Percentiles rank a stretch among this genome's conserved stretches.
Evolutionary conservation across 2,888 invertebrate species (phyloP).

Genomic region (Tanypteryx hageni): DNA sequence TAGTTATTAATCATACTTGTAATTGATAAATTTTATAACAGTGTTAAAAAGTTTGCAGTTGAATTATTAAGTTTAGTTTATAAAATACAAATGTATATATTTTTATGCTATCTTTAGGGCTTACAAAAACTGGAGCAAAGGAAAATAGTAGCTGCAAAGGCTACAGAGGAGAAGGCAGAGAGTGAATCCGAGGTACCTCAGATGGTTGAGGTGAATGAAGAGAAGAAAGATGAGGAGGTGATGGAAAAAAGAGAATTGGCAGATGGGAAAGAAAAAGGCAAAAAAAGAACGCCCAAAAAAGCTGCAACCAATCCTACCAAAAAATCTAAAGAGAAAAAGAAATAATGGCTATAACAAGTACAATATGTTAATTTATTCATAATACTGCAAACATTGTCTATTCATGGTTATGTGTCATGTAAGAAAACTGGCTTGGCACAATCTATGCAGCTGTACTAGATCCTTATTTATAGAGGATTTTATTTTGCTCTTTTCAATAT

Average conservation of each 20-base stretch:
- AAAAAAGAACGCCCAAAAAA: background rate
- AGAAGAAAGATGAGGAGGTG: background rate
- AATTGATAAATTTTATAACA: too few relatives aligned
- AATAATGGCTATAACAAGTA: background rate
- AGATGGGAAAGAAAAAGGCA: background rate
- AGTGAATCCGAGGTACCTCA: background rate
- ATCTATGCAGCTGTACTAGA: too few relatives aligned
- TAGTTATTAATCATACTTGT: too few relatives aligned
- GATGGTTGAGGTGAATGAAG: background rate
- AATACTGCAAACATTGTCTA: too few relatives aligned
- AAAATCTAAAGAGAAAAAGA: background rate
- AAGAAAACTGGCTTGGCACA: too few relatives aligned
- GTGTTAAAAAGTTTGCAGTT: too few relatives aligned
- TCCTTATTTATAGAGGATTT: too few relatives aligned
- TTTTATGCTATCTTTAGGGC: background rate
- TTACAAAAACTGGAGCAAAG: slow-evolving; percentile 36
- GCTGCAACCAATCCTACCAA: background rate
- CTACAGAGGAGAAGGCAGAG: background rate
- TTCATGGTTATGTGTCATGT: too few relatives aligned
- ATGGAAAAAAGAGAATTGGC: background rate
- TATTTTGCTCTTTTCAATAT: too few relatives aligned
- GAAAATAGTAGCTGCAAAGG: slow-evolving; percentile 13
- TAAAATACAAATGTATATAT: too few relatives aligned
- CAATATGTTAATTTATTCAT: too few relatives aligned
- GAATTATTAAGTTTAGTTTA: too few relatives aligned